A percentile compares a stretch with the other conserved stretches of the same genome.
These are phyloP conservation scores for Acanthococcus lagerstroemiae DNA, from an alignment of 2,888 invertebrate genomes.

Conservation along the genomic window DNA sequence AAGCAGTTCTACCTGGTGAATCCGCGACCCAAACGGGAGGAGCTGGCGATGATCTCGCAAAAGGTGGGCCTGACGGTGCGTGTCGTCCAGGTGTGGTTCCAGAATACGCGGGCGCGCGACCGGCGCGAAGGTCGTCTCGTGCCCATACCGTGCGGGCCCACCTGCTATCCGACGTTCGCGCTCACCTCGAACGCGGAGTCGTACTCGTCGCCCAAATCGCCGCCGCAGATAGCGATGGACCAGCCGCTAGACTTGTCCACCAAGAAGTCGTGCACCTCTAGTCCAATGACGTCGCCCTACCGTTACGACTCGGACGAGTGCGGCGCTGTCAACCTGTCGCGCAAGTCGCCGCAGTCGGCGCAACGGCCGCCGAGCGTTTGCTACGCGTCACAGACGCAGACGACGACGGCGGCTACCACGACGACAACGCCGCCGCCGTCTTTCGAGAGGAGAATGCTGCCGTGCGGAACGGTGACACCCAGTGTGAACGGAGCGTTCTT, in stretches of 20 bases:
- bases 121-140: constrained; percentile 55
- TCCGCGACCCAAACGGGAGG: constrained; percentile 87
- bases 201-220: constrained; percentile 23
- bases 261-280: constrained; percentile 56
- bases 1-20: constrained; percentile 83
- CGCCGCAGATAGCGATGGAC: constrained; percentile 44
- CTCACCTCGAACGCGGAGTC: constrained; percentile 4
- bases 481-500: constrained; percentile 4
- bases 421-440: constrained; percentile 17
- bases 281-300: constrained; percentile 23
- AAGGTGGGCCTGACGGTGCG: constrained; percentile 53
- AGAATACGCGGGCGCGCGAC: constrained; percentile 85
- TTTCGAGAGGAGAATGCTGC: constrained; percentile 47
- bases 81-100: constrained; percentile 92
- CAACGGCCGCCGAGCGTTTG: constrained; percentile 33
- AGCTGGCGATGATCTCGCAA: constrained; percentile 79
- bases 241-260: constrained; percentile 86
- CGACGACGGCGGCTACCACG: constrained; percentile 7
- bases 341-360: constrained; percentile 55
- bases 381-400: not conserved
- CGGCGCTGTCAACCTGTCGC: constrained; percentile 69
- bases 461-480: constrained; percentile 3
- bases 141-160: constrained; percentile 44
- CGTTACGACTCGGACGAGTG: constrained; percentile 56
- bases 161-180: constrained; percentile 30